Evolutionary conservation across 2,888 invertebrate species (phyloP), one percentile per base, ranked within the genome.

Genomic region (Lumbricus terrestris): DNA sequence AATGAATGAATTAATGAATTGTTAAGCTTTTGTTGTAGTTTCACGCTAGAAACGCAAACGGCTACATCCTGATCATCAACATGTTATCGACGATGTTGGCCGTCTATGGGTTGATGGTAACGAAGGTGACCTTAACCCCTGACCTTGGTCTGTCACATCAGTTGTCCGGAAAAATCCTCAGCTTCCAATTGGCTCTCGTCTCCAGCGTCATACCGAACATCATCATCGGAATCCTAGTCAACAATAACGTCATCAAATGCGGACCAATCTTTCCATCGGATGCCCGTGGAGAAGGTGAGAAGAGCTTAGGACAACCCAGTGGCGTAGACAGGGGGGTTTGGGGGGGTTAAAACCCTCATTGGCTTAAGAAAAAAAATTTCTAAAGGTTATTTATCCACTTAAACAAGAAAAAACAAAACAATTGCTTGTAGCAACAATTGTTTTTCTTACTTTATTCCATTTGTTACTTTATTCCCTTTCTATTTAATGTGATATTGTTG

Each of bases 81-180:
- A 37, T 88, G 11, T 82, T 88, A 6, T 91, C 91, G 37, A 91
- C 92, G 23, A 69, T 91, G 88, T 29, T 88, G 33, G 92, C 92
- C 15, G 91, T 92, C 15, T 92, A 92, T 42, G 92, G 91, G 16
- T 90, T 92, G 69, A 90, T 91, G 90, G 82, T 92, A 16, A 47
- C 90, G 37, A 82, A 90, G 38, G 88, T 89, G 23, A 38, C 91
- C n/a, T 90, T 91, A 69, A 35, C 37, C 20, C 91, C 90, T 18
- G 91, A 91, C 37, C 88, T 91, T 34, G 91, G 90, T n/a, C 83
- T 85, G 5, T 54, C 88, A 35, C 29, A 90, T 90, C 85, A 83
- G 69, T 23, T 91, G 47, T 88, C 88, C 1, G 91, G 91, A 23
- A 91, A 91, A 88, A 90, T 91, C 69, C 47, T 90, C 82, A 89